Conservation (phyloP, 1,140 invertebrate genomes). For the Hyphantria cunea region DNA sequence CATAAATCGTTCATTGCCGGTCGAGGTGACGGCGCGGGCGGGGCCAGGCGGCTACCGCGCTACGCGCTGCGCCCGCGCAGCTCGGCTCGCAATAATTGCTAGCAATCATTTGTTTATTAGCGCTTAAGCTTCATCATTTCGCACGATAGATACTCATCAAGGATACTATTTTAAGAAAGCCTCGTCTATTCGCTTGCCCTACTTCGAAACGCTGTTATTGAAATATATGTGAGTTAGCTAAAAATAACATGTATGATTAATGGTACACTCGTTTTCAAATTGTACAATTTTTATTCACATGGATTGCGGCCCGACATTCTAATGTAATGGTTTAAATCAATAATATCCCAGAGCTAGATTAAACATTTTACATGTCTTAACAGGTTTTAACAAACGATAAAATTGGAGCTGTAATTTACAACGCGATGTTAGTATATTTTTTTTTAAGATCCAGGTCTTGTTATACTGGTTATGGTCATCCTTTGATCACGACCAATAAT, state of each 20-base stretch:
- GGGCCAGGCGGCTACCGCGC: slow-evolving; percentile 40
- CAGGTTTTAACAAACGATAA: too few species aligned
- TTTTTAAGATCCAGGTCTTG: neutral
- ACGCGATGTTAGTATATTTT: too few species aligned
- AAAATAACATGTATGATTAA: slow-evolving; percentile 25
- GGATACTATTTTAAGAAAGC: slow-evolving; percentile 57
- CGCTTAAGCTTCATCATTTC: slow-evolving; percentile 61
- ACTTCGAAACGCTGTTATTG: slow-evolving; percentile 39
- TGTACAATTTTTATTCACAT: too few species aligned
- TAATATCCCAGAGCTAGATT: neutral
- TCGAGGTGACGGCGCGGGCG: slow-evolving; percentile 4
- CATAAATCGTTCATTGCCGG: slow-evolving; percentile 21
- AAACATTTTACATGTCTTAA: too few species aligned
- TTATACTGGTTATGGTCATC: neutral
- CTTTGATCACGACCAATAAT: neutral
- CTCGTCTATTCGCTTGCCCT: slow-evolving; percentile 46
- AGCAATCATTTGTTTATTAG: slow-evolving; percentile 69
- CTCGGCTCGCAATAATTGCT: slow-evolving; percentile 57
- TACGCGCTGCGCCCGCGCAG: slow-evolving; percentile 41
- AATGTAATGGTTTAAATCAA: neutral
- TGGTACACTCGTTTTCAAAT: slow-evolving; percentile 8
- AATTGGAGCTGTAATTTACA: too few species aligned
- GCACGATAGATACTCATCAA: slow-evolving; percentile 47
- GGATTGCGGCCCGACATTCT: neutral
- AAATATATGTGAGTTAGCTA: slow-evolving; percentile 17